Evolutionary conservation across 2,888 invertebrate species (phyloP), one percentile per base, ranked within the genome.

Genomic region (Thereva nobilitata): DNA sequence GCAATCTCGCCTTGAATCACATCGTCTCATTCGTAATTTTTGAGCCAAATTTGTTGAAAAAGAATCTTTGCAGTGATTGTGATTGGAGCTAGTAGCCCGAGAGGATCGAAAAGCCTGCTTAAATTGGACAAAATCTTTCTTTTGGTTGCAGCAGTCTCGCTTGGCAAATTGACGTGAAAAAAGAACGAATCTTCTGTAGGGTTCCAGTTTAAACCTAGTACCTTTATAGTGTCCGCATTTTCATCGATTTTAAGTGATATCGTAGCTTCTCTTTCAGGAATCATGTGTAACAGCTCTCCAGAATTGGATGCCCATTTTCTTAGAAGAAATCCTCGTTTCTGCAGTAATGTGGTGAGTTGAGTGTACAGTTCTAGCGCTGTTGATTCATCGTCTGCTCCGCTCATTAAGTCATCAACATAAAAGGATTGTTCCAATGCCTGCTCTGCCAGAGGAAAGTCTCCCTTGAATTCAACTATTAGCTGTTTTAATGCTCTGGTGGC

Each of bases 361-460:
- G 9, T n/a, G 3, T n/a, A 10, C 45, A 45, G 45, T 45, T 45
- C n/a, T 2, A 45, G 9, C 4, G 45, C 8, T 2, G 9, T 3
- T 10, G 3, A 10, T 45, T 10, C 10, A 10, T 45, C 45, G 10
- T 45, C n/a, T 7, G 45, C 45, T 3, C 45, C 45, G 5, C 4
- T 35, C 53, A 53, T 53, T 2, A 53, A 10, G 38, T 53, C 53
- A 38, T 53, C 53, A 6, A 53, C 53, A 53, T 53, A 53, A 1
- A 53, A 53, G 2, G 34, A 35, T 2, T 53, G 35, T 23, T 23
- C 6, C n/a, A 55, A 4, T 6, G 35, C 5, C 1, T 35, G 37
- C 10, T 53, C 53, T 5, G 53, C 53, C 9, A 53, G n/a, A 4
- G 37, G 53, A n/a, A n/a, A 53, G 4, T 38, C n/a, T 35, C 53